A percentile compares a stretch with the other conserved stretches of the same genome.
These are phyloP conservation scores for Mesorhabditis belari DNA, from an alignment of 2,888 invertebrate species.

Conservation along the genomic window DNA sequence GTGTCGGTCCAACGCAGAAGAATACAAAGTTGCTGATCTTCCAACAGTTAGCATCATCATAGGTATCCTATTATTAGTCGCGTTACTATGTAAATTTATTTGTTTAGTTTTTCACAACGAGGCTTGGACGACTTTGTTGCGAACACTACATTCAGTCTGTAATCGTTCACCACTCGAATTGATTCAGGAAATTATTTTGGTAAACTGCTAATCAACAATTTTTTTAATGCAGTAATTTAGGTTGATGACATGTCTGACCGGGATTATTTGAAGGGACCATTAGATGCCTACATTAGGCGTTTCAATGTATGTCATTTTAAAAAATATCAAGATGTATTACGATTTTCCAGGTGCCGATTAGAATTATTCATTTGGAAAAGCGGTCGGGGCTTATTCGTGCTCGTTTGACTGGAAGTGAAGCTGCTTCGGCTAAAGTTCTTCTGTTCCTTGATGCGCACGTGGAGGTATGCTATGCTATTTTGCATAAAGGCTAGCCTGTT, in stretches of 20 bases:
- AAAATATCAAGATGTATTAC: background rate
- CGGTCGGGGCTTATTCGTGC: constrained; percentile 93
- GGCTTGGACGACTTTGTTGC: constrained; percentile 89
- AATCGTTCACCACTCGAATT: constrained; percentile 45
- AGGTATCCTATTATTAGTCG: no score
- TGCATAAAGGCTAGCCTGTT: background rate
- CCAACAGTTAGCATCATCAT: constrained; percentile 93
- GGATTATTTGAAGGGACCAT: constrained; percentile 46
- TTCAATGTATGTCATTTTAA: constrained; percentile 26
- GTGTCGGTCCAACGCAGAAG: constrained; percentile 8
- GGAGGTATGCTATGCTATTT: constrained; percentile 12
- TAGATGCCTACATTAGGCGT: constrained; percentile 43
- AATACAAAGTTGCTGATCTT: constrained; percentile 59
- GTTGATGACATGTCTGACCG: constrained; percentile 50
- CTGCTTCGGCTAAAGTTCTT: constrained; percentile 80
- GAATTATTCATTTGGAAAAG: constrained; percentile 73
- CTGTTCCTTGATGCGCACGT: constrained; percentile 97
- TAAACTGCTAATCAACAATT: no score
- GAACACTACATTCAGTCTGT: constrained; percentile 57
- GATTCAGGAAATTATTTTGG: constrained; percentile 51
- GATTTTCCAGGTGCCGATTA: constrained; percentile 73
- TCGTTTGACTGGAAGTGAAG: constrained; percentile 81
- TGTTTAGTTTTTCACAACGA: constrained; percentile 87
- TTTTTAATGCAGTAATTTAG: no score
- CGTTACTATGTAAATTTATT: background rate